A percentile compares a stretch with the other conserved stretches of the same genome.
Conservation (phyloP, 2,113 vertebrate genomes). For the Patagioenas fasciata region DNA sequence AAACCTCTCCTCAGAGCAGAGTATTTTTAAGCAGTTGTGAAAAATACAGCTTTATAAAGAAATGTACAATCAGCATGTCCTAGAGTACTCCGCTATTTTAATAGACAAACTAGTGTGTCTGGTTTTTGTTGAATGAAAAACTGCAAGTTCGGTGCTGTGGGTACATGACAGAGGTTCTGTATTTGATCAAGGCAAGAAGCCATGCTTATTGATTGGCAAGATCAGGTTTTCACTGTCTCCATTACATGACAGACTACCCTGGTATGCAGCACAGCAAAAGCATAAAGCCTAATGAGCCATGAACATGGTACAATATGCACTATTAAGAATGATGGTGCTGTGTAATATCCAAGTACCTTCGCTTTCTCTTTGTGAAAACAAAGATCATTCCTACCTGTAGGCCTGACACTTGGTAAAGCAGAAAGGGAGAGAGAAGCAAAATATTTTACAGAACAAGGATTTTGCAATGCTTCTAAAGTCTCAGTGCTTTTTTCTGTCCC, state of each 20-base stretch:
- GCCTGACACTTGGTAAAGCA: background rate
- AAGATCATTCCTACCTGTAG: background rate
- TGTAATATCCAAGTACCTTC: background rate
- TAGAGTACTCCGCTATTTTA: background rate
- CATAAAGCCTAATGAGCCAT: background rate
- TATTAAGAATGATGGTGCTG: background rate
- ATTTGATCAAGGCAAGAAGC: background rate
- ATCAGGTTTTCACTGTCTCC: background rate
- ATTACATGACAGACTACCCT: background rate
- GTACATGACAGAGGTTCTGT: background rate
- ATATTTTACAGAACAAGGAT: background rate
- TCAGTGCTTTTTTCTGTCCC: background rate
- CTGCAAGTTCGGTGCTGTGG: background rate
- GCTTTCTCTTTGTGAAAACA: constrained; percentile 4
- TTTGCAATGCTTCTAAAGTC: background rate
- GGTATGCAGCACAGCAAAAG: background rate
- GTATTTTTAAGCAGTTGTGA: background rate
- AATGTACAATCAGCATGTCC: background rate
- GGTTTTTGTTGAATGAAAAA: background rate
- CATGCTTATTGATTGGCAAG: background rate
- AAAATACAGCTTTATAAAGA: background rate
- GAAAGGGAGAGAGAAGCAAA: background rate
- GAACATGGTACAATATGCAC: background rate
- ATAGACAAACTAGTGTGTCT: background rate
- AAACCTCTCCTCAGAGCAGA: background rate